Percentiles rank a stretch among this genome's conserved stretches.
Conservation (phyloP, 1,140 invertebrate species). For the Helicoverpa zea region DNA sequence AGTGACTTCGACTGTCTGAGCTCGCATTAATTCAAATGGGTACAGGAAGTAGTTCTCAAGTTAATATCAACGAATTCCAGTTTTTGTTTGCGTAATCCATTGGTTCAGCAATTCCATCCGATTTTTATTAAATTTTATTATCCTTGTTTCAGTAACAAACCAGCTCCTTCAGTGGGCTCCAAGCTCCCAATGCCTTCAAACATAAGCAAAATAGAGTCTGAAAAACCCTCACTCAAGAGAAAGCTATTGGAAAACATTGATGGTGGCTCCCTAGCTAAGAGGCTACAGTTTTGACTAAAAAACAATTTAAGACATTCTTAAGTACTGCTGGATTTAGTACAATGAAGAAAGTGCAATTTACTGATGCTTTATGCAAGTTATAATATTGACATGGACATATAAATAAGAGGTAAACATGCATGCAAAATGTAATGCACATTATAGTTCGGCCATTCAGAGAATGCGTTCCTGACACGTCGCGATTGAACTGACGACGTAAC, state of each 20-base stretch:
- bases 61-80: neutral
- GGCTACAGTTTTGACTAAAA: slow-evolving; percentile 88
- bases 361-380: slow-evolving; percentile 21
- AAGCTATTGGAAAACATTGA: slow-evolving; percentile 91
- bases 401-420: neutral
- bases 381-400: slow-evolving; percentile 22
- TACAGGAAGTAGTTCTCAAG: too few species aligned
- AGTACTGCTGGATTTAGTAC: slow-evolving; percentile 52
- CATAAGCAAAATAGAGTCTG: slow-evolving; percentile 86
- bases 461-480: too few species aligned
- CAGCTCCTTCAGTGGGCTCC: slow-evolving; percentile 93
- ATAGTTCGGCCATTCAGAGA: too few species aligned
- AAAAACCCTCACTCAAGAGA: slow-evolving; percentile 91
- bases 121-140: slow-evolving; percentile 50
- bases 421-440: neutral
- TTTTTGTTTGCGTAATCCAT: too few species aligned
- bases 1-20: too few species aligned
- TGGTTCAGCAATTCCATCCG: too few species aligned
- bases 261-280: slow-evolving; percentile 90
- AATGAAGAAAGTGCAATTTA: slow-evolving; percentile 67
- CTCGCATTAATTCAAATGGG: too few species aligned
- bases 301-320: slow-evolving; percentile 39
- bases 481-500: too few species aligned
- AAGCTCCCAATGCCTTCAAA: slow-evolving; percentile 93
- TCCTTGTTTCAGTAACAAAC: slow-evolving; percentile 92